Evolutionary conservation across 2,113 vertebrate genomes (phyloP).

Genomic region (Jacana jacana): DNA sequence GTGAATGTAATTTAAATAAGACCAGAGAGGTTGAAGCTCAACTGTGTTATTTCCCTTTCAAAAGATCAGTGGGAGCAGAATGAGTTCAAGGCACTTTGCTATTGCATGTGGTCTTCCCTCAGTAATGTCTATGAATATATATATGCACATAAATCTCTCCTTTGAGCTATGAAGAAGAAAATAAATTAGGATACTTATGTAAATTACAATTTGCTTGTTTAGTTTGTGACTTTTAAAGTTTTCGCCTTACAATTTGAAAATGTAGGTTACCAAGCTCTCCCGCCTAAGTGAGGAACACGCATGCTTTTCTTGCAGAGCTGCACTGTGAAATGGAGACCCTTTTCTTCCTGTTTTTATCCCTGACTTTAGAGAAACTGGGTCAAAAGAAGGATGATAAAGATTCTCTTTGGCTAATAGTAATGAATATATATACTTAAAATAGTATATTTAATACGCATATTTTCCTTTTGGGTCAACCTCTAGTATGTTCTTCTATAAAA

Average conservation of each 20-base stretch:
- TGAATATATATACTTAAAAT: not conserved
- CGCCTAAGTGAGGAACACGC: not conserved
- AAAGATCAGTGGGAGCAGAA: not conserved
- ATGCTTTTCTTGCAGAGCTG: not conserved
- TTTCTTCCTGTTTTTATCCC: not conserved
- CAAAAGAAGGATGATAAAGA: not conserved
- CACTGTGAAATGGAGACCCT: not conserved
- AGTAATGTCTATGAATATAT: not conserved
- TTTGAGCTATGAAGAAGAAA: not conserved
- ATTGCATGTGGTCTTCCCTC: not conserved
- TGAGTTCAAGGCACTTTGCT: not conserved
- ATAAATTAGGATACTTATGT: not conserved
- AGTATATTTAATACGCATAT: not conserved
- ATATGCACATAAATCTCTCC: not conserved
- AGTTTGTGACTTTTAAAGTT: not conserved
- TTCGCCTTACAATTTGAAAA: not conserved
- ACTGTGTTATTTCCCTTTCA: not conserved
- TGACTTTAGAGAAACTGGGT: not conserved
- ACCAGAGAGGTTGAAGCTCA: not conserved
- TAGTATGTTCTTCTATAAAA: not conserved
- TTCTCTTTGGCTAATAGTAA: not conserved
- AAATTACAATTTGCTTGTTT: not conserved
- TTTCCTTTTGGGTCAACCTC: not conserved
- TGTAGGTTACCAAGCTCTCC: not conserved
- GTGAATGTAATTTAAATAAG: not conserved